These are phyloP conservation scores for Leucophenga maculata DNA, from an alignment of 2,888 invertebrate species.

Conservation along the genomic window DNA sequence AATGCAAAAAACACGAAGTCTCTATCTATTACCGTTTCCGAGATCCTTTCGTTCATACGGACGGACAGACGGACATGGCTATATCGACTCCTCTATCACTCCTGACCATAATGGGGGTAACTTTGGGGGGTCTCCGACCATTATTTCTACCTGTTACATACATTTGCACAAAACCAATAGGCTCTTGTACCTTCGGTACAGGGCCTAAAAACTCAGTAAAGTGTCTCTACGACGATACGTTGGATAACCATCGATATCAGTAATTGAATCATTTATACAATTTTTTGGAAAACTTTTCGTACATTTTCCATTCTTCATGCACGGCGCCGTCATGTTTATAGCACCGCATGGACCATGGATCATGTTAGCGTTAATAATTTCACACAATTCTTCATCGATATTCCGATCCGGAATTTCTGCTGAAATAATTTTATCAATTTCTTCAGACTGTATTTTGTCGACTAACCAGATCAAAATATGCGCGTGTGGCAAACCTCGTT, in stretches of 20 bases:
- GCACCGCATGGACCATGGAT: constrained; percentile 54
- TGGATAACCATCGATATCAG: constrained; percentile 56
- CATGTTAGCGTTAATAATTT: constrained; percentile 40
- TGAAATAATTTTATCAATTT: constrained; percentile 27
- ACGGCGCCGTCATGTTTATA: constrained; percentile 46
- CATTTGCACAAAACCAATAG: too few relatives aligned
- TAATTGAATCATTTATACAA: constrained; percentile 48
- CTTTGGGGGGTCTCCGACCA: too few relatives aligned
- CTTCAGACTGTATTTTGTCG: too few relatives aligned
- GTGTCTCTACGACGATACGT: constrained; percentile 48
- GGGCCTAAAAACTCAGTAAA: too few relatives aligned
- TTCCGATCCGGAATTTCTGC: constrained; percentile 29
- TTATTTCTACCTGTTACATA: too few relatives aligned
- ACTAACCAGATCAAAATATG: constrained; percentile 16
- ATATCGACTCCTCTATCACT: too few relatives aligned
- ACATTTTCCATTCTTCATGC: constrained; percentile 65
- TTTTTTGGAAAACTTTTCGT: constrained; percentile 47
- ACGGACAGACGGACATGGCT: too few relatives aligned
- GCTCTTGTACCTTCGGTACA: too few relatives aligned
- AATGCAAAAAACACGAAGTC: too few relatives aligned
- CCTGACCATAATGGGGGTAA: too few relatives aligned
- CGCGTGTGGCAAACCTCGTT: constrained; percentile 12
- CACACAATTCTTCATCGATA: constrained; percentile 17
- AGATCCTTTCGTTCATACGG: too few relatives aligned
- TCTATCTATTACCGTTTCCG: too few relatives aligned